Conservation (phyloP, 2,888 invertebrate genomes). For the Octodonta nipae region DNA sequence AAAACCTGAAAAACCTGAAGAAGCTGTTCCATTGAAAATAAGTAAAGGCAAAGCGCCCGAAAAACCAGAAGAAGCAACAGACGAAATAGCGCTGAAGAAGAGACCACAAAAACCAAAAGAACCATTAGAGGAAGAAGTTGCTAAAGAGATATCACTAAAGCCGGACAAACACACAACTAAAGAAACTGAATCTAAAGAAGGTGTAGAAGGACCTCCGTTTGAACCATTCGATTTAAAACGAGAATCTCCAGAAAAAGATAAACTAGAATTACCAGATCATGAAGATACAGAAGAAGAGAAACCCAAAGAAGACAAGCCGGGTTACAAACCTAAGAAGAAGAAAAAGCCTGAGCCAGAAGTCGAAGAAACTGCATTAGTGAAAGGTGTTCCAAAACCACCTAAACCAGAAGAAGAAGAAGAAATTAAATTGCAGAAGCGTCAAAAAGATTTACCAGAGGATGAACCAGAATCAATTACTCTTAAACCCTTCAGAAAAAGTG, state of each 20-base stretch:
- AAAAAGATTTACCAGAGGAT: constrained; percentile 32
- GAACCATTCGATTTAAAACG: constrained; percentile 32
- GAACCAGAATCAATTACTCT: constrained; percentile 29
- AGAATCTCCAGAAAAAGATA: constrained; percentile 31
- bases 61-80: constrained; percentile 29
- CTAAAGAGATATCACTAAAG: constrained; percentile 23
- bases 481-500: constrained; percentile 31
- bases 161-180: constrained; percentile 19
- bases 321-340: constrained; percentile 28
- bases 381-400: constrained; percentile 25
- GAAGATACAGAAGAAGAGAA: constrained; percentile 31
- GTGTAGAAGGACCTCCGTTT: constrained; percentile 32
- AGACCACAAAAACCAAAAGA: constrained; percentile 34
- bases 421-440: constrained; percentile 21
- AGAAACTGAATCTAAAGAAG: constrained; percentile 19
- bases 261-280: constrained; percentile 29
- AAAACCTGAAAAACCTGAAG: constrained; percentile 35
- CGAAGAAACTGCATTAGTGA: constrained; percentile 14
- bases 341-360: constrained; percentile 24
- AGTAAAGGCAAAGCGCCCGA: constrained; percentile 39
- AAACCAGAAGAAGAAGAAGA: constrained; percentile 23
- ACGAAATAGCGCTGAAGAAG: constrained; percentile 41
- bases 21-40: constrained; percentile 43
- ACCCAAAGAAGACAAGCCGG: constrained; percentile 27
- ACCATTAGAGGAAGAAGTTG: constrained; percentile 20